Evolutionary conservation across 2,797 vertebrate species (phyloP).

Genomic region (Falco berigora): DNA sequence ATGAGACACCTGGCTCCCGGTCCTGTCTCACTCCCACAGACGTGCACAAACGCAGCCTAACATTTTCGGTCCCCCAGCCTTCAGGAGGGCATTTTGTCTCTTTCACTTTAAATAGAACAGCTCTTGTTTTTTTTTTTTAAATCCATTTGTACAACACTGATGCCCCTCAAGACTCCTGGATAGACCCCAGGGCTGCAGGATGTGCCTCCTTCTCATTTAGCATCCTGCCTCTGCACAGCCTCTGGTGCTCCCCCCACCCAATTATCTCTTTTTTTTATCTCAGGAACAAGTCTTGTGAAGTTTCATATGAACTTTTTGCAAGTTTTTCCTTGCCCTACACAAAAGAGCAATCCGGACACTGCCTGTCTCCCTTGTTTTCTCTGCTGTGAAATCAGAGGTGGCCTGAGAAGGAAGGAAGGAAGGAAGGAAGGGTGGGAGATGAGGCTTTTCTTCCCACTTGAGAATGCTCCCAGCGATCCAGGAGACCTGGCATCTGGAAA

Average conservation of each 20-base stretch:
- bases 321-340: neutral
- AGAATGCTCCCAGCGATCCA: neutral
- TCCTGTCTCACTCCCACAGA: neutral
- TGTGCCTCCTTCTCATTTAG: fast-evolving
- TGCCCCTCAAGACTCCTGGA: neutral
- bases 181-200: neutral
- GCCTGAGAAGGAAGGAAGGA: neutral
- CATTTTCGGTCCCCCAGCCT: too few relatives aligned
- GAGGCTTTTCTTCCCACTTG: neutral
- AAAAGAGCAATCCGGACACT: neutral
- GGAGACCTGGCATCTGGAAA: neutral
- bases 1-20: too few relatives aligned
- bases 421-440: neutral
- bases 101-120: neutral
- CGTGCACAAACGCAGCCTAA: too few relatives aligned
- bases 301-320: fast-evolving
- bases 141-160: too few relatives aligned
- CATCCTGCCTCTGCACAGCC: neutral
- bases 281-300: fast-evolving
- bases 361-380: neutral
- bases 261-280: neutral
- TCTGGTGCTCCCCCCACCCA: neutral
- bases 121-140: too few relatives aligned
- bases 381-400: neutral
- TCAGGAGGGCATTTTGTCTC: neutral